A percentile compares a stretch with the other conserved stretches of the same genome.
Evolutionary conservation across 2,113 vertebrate species (phyloP).

Genomic region (Cairina moschata): DNA sequence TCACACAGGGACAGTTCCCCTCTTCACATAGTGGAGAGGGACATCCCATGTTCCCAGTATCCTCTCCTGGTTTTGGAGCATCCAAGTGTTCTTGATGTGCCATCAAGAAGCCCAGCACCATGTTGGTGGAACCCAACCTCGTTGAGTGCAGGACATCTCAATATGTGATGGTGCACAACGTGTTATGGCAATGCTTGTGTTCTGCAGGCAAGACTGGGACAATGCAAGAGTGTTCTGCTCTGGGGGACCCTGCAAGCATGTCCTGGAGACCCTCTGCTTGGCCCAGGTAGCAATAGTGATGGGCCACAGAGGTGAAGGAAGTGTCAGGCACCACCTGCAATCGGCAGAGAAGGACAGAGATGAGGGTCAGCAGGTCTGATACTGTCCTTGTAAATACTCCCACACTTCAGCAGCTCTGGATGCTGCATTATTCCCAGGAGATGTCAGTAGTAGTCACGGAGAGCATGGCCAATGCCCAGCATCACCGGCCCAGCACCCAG

Average conservation of each 20-base stretch:
- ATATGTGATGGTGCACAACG: not conserved
- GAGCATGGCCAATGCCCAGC: not conserved
- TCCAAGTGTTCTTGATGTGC: not conserved
- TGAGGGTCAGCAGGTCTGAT: not conserved
- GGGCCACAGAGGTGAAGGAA: not conserved
- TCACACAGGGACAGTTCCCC: not conserved
- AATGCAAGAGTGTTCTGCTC: not conserved
- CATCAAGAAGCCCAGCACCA: not conserved
- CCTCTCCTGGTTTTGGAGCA: not conserved
- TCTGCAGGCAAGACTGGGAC: not conserved
- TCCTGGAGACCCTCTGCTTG: not conserved
- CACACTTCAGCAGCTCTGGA: not conserved
- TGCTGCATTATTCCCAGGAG: not conserved
- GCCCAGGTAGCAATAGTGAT: not conserved
- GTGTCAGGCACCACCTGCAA: not conserved
- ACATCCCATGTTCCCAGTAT: not conserved
- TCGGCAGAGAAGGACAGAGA: accelerated
- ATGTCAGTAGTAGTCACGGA: not conserved
- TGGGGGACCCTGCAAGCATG: not conserved
- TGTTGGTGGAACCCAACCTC: not conserved
- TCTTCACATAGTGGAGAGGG: not conserved
- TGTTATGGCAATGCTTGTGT: not conserved
- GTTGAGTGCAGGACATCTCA: not conserved
- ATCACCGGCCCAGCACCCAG: accelerated
- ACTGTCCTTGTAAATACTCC: not conserved